Evolutionary conservation across 2,113 vertebrate species (phyloP).

Genomic region (Lathamus discolor): DNA sequence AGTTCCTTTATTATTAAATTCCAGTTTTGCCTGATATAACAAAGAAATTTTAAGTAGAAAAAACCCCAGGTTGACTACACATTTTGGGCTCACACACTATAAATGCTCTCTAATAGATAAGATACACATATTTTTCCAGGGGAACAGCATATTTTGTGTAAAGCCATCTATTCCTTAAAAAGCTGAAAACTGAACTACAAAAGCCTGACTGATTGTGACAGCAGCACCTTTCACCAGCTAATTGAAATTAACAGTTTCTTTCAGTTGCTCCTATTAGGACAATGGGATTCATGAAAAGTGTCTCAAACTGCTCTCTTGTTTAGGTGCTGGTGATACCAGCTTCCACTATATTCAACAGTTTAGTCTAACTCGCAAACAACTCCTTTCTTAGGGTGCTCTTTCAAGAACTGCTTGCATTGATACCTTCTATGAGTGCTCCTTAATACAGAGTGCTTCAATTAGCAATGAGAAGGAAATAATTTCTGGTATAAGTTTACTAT

Average conservation of each 20-base stretch:
- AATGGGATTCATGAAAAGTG: conserved; percentile 70
- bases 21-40: background rate
- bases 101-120: background rate
- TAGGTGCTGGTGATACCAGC: conserved; percentile 40
- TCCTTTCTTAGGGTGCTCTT: background rate
- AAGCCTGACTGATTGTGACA: conserved; percentile 65
- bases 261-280: conserved; percentile 77
- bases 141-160: conserved; percentile 55
- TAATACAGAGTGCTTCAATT: conserved; percentile 24
- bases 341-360: conserved; percentile 54
- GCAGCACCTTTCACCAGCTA: conserved; percentile 60
- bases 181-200: conserved; percentile 65
- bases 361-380: conserved; percentile 54
- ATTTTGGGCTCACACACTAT: background rate
- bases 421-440: background rate
- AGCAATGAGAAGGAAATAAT: conserved; percentile 8
- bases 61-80: background rate
- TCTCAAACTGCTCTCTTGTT: conserved; percentile 67
- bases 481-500: conserved; percentile 10
- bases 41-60: background rate
- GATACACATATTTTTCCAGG: background rate
- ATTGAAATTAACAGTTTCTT: conserved; percentile 79
- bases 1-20: background rate
- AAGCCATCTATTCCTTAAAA: conserved; percentile 23
- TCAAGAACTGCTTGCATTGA: background rate